Evolutionary conservation across 2,888 invertebrate genomes (phyloP).

Genomic region (Malthinus flaveolus): DNA sequence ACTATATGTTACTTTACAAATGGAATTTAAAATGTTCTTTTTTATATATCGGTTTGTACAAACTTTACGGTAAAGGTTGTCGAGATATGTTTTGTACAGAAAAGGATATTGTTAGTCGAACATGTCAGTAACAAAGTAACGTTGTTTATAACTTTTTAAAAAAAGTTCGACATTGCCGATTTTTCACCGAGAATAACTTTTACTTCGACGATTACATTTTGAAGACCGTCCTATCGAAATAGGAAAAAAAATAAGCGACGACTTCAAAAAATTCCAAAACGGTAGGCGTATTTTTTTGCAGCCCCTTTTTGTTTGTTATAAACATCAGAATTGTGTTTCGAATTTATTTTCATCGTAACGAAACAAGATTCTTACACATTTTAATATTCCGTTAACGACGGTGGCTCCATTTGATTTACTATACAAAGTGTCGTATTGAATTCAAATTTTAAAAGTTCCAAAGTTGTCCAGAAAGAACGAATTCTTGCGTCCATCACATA

Average conservation of each 20-base stretch:
- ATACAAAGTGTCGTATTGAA: conserved; percentile 22
- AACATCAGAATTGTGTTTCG: background rate
- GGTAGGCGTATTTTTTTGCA: too few relatives aligned
- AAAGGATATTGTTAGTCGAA: background rate
- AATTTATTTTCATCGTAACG: background rate
- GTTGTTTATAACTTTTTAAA: background rate
- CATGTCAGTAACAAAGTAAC: conserved; percentile 3
- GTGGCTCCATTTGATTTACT: conserved; percentile 8
- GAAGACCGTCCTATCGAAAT: background rate
- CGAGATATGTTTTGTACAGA: background rate
- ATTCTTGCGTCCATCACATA: conserved; percentile 33
- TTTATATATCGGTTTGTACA: conserved; percentile 1
- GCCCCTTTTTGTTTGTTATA: background rate
- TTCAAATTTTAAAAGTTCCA: conserved; percentile 23
- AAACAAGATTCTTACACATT: background rate
- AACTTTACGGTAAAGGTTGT: background rate
- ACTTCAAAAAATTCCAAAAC: too few relatives aligned
- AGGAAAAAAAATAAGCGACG: too few relatives aligned
- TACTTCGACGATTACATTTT: conserved; percentile 1
- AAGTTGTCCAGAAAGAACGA: conserved; percentile 29
- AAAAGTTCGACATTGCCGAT: conserved; percentile 1
- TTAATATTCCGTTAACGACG: conserved; percentile 12
- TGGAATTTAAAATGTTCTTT: conserved; percentile 3
- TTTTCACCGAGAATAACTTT: conserved; percentile 3
- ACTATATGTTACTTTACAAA: conserved; percentile 4